These are phyloP conservation scores for Torymus tubicola DNA, from an alignment of 2,888 invertebrate species.

Conservation along the genomic window DNA sequence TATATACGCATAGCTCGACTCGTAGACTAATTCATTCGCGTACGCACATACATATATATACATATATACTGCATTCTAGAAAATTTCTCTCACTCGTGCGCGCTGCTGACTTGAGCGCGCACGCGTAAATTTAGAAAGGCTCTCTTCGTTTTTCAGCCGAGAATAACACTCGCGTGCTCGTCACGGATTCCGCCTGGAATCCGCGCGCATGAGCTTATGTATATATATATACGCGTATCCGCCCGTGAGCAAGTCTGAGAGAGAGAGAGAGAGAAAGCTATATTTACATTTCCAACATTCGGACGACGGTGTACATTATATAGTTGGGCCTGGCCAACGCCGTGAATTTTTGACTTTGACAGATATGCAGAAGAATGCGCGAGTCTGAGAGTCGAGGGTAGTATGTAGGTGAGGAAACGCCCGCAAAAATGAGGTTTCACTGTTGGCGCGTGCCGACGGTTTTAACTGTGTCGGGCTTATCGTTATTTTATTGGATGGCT, in stretches of 20 bases:
- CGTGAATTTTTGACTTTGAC: conserved; percentile 51
- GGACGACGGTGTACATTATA: conserved; percentile 18
- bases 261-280: conserved; percentile 1
- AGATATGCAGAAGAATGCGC: conserved; percentile 35
- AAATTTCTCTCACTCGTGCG: conserved; percentile 30
- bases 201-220: background rate
- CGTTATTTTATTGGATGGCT: too few species aligned
- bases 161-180: conserved; percentile 50
- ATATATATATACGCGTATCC: background rate
- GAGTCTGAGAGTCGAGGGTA: conserved; percentile 7
- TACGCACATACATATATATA: conserved; percentile 4
- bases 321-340: conserved; percentile 10
- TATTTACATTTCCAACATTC: conserved; percentile 32
- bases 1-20: background rate
- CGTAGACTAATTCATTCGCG: conserved; percentile 5
- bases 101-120: background rate
- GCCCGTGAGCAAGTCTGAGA: conserved; percentile 1
- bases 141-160: conserved; percentile 52
- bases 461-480: too few species aligned
- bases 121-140: conserved; percentile 55
- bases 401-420: conserved; percentile 41
- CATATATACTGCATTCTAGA: conserved; percentile 27
- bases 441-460: too few species aligned
- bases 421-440: conserved; percentile 21
- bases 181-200: conserved; percentile 51